phyloP scores from a whole-genome alignment of 1,140 invertebrate genomes.

The Drosophila obscura region DNA sequence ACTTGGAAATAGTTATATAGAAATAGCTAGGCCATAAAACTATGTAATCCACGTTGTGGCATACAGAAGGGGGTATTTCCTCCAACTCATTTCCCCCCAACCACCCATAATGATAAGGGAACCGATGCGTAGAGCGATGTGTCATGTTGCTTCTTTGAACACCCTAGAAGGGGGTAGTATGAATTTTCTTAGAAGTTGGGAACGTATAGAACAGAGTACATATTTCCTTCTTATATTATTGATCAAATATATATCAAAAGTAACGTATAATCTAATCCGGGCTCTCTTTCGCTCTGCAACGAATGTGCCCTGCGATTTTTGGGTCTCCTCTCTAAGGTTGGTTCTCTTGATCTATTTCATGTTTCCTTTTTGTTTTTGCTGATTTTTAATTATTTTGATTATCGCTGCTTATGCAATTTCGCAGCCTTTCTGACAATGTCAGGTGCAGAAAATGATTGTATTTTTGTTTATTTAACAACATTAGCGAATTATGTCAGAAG shows the following conservation, averaged over 20 bases:
- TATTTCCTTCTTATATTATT: too few species aligned
- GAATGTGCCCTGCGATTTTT: not conserved
- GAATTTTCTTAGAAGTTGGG: too few species aligned
- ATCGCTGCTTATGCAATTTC: conserved; percentile 67
- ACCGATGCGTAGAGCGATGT: not conserved
- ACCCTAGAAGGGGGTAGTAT: too few species aligned
- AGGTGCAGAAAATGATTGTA: conserved; percentile 60
- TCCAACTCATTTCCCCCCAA: not conserved
- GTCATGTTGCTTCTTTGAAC: too few species aligned
- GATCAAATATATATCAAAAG: too few species aligned
- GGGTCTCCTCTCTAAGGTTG: not conserved
- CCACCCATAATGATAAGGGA: conserved; percentile 13
- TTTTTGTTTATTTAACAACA: conserved; percentile 26
- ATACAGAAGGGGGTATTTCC: not conserved
- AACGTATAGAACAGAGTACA: too few species aligned
- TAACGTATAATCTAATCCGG: too few species aligned
- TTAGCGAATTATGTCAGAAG: conserved; percentile 66
- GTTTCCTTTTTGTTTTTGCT: conserved; percentile 35
- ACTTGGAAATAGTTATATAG: not conserved
- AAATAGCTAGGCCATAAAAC: conserved; percentile 12
- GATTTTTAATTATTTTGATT: conserved; percentile 46
- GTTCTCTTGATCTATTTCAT: not conserved
- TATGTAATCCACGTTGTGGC: conserved; percentile 12
- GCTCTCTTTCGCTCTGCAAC: too few species aligned
- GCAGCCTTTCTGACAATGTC: conserved; percentile 61